These are phyloP conservation scores for Drosophila sturtevanti DNA, from an alignment of 1,140 invertebrate genomes.

Conservation along the genomic window DNA sequence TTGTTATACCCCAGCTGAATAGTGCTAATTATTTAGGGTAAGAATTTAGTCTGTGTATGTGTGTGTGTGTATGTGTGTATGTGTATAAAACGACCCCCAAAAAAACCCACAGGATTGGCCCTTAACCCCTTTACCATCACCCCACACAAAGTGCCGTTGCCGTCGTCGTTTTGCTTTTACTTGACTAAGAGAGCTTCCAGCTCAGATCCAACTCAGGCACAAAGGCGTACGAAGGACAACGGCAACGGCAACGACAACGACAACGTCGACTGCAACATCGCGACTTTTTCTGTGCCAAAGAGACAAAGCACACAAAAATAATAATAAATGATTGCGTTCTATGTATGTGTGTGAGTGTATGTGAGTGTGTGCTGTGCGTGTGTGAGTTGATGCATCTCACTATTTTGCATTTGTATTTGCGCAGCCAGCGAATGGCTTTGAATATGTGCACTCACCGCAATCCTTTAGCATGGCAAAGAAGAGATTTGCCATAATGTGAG, in stretches of 20 bases:
- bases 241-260: constrained; percentile 49
- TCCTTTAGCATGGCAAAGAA: constrained; percentile 22
- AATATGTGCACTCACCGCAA: constrained; percentile 64
- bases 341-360: constrained; percentile 40
- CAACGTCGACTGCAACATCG: constrained; percentile 35
- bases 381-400: constrained; percentile 44
- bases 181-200: constrained; percentile 41
- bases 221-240: constrained; percentile 76
- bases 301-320: constrained; percentile 81
- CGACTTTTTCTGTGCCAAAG: constrained; percentile 80
- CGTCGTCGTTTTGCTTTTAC: constrained; percentile 41
- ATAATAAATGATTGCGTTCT: constrained; percentile 77
- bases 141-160: constrained; percentile 37
- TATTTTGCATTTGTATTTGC: constrained; percentile 65
- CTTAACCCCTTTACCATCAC: constrained; percentile 68
- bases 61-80: constrained; percentile 14
- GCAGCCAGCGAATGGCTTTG: constrained; percentile 66
- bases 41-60: constrained; percentile 55
- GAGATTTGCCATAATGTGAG: constrained; percentile 36
- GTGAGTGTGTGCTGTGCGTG: constrained; percentile 16
- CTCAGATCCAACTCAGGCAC: constrained; percentile 51
- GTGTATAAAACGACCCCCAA: constrained; percentile 43
- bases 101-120: constrained; percentile 62
- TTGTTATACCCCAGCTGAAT: constrained; percentile 72
- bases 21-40: constrained; percentile 82